Conservation (phyloP, 1,140 invertebrate genomes). For the Temnothorax nylanderi region DNA sequence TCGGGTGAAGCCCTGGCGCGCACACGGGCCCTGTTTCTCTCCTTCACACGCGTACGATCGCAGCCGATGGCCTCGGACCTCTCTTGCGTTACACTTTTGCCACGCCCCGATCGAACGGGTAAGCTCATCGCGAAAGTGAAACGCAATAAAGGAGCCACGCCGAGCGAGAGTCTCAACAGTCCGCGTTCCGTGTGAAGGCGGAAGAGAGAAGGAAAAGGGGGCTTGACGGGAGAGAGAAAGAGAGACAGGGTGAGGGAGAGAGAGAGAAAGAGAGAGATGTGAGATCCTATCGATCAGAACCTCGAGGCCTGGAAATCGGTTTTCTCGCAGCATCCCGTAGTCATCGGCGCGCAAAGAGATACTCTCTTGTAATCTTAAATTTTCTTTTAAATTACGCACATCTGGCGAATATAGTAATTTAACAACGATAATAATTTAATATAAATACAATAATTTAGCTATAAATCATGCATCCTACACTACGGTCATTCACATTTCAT, state of each 20-base stretch:
- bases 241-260: background rate
- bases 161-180: slow-evolving; percentile 67
- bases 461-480: background rate
- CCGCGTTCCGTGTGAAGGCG: slow-evolving; percentile 10
- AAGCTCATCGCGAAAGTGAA: slow-evolving; percentile 85
- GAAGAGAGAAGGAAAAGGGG: slow-evolving; percentile 60
- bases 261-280: slow-evolving; percentile 11
- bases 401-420: background rate
- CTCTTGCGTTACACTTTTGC: slow-evolving; percentile 85
- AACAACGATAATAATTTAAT: background rate
- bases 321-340: slow-evolving; percentile 61
- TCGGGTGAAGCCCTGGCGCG: slow-evolving; percentile 58
- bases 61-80: slow-evolving; percentile 76
- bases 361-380: background rate
- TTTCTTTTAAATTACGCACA: background rate
- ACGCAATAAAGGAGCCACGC: slow-evolving; percentile 84
- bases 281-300: slow-evolving; percentile 66
- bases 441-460: background rate
- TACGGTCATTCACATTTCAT: background rate
- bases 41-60: slow-evolving; percentile 68
- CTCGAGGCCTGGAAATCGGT: slow-evolving; percentile 69
- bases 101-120: slow-evolving; percentile 82
- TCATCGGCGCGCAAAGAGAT: background rate
- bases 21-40: slow-evolving; percentile 70
- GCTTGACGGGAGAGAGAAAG: slow-evolving; percentile 64